Base-by-base conservation (phyloP, 2,888 invertebrate species). In the Eugnorisma glareosa region DNA sequence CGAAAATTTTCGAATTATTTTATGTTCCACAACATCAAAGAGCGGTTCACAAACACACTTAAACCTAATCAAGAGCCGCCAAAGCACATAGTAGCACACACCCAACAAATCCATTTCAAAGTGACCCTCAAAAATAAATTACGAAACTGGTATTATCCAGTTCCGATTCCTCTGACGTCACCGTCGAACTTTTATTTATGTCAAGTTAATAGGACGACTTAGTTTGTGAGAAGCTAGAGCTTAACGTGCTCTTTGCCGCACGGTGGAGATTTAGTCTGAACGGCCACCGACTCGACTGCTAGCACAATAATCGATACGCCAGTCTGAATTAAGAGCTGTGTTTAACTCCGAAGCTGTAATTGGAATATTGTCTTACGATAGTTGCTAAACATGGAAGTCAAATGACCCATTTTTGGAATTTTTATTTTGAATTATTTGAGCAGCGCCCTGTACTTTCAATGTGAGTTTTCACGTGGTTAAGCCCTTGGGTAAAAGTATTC, bases 211-310 rank as follows among this genome's bases (percentile, higher is more conserved):
- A 67, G 64, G 54, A 76, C 48, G 77, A 73, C 78, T 73, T 77
- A 54, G 73, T 72, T 83, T 67, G 70, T 31, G 24, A 81, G 71
- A 45, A 75, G 70, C 59, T 64, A n/a, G 64, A 59, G 85, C 81
- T 85, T 83, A 85, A 81, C 88, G 88, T 88, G 87, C 84, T 84
- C 78, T 76, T 67, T n/a, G 43, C 28, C 63, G 68, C 63, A 28
- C 51, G 40, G 37, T 72, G 79, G 80, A 85, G 88, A 88, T 88
- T 88, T 87, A 80, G 74, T 40, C 45, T 73, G 72, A 80, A 67
- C 81, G 75, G 80, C 74, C 69, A 78, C 67, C 54, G 76, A 77
- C 73, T 81, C 66, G 24, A 48, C 18, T 37, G 35, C 31, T 35
- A 64, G 63, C 40, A 28, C 37, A 74, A 71, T 79, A 73, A 77